These are phyloP conservation scores for Anisognathus igniventris DNA, from an alignment of 2,797 vertebrate genomes.

Conservation along the genomic window DNA sequence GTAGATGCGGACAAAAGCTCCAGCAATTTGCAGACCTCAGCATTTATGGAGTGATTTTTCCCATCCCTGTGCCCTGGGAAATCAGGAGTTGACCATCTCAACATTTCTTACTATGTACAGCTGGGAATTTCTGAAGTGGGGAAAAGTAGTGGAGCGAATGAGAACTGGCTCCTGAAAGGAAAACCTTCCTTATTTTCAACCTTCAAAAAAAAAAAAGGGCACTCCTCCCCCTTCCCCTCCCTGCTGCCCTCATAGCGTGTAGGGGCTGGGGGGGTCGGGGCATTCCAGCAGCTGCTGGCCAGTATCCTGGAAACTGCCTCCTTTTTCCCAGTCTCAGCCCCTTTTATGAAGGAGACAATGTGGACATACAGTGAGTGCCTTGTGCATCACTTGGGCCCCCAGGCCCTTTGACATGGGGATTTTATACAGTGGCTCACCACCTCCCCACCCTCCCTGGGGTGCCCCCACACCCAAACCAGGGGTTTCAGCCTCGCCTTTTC, in stretches of 20 bases:
- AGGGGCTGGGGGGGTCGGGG: conserved; percentile 67
- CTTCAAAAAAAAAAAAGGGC: not conserved
- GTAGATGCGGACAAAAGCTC: not conserved
- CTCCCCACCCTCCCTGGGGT: conserved; percentile 3
- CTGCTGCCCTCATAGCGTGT: conserved; percentile 68
- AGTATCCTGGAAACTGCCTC: conserved; percentile 75
- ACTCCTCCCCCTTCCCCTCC: not conserved
- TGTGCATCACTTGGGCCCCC: conserved; percentile 74
- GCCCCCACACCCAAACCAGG: conserved; percentile 17
- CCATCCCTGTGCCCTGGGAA: not conserved
- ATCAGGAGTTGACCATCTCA: not conserved
- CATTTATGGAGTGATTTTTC: not conserved
- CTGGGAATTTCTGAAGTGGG: not conserved
- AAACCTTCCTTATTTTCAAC: conserved; percentile 19
- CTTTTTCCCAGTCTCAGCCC: conserved; percentile 73
- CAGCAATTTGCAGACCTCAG: not conserved
- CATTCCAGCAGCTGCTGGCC: conserved; percentile 79
- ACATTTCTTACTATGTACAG: not conserved
- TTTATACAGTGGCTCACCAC: conserved; percentile 60
- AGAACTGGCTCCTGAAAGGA: not conserved
- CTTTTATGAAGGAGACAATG: conserved; percentile 77
- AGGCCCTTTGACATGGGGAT: conserved; percentile 68
- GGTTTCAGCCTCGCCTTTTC: conserved; percentile 7
- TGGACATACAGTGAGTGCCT: conserved; percentile 76
- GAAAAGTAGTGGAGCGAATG: not conserved